phyloP scores from a whole-genome alignment of 2,888 invertebrate species.

The Diarsia brunnea region DNA sequence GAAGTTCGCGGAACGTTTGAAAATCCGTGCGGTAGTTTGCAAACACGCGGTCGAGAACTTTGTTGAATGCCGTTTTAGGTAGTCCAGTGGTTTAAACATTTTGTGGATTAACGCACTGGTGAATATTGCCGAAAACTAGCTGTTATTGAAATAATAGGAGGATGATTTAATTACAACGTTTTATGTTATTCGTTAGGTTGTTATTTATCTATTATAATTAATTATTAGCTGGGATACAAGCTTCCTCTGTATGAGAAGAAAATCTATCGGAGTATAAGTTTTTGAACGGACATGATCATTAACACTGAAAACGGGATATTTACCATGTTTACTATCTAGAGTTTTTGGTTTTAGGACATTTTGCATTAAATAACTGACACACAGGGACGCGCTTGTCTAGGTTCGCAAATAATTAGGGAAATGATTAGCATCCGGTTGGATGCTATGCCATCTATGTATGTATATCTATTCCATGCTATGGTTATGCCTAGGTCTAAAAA shows the following conservation, averaged over 20 bases:
- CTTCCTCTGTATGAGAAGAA: background rate
- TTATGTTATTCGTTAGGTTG: too few species aligned
- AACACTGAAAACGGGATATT: too few species aligned
- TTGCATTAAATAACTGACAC: background rate
- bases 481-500: too few species aligned
- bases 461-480: too few species aligned
- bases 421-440: too few species aligned
- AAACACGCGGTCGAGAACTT: slow-evolving; percentile 40
- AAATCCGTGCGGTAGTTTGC: slow-evolving; percentile 49
- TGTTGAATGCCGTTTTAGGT: slow-evolving; percentile 26
- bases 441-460: too few species aligned
- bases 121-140: slow-evolving; percentile 25
- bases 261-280: background rate
- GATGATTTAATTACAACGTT: background rate
- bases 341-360: background rate
- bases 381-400: background rate
- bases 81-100: background rate
- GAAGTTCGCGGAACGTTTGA: slow-evolving; percentile 51
- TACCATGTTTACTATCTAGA: too few species aligned
- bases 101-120: slow-evolving; percentile 16
- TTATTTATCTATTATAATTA: background rate
- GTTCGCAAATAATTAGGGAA: background rate
- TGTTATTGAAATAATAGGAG: slow-evolving; percentile 4
- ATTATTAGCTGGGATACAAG: background rate
- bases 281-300: too few species aligned